Percentiles rank a stretch among this genome's conserved stretches.
Evolutionary conservation across 2,888 invertebrate species (phyloP).

Genomic region (Chloroclysta siterata): DNA sequence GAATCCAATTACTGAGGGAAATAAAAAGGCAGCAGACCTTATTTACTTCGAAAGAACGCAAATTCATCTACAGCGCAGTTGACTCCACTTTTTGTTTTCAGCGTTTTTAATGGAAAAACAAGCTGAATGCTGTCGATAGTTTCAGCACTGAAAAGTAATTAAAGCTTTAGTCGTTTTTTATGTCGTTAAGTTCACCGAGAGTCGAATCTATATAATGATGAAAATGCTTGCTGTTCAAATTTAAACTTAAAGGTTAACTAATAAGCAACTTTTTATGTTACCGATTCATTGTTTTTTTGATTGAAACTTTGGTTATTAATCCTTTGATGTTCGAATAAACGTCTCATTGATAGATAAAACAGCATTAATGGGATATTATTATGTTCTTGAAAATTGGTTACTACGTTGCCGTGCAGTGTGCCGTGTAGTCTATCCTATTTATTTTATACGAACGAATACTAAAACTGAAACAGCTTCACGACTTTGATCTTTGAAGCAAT

Average conservation of each 20-base stretch:
- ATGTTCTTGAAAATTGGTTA: too few species aligned
- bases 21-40: constrained; percentile 68
- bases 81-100: constrained; percentile 51
- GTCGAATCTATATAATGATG: neutral
- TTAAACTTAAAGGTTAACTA: neutral
- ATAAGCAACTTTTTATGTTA: too few species aligned
- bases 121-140: constrained; percentile 32
- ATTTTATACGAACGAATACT: too few species aligned
- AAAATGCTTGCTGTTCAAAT: neutral
- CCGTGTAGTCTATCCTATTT: too few species aligned
- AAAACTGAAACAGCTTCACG: too few species aligned
- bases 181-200: neutral
- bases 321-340: too few species aligned
- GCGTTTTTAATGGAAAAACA: constrained; percentile 46
- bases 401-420: too few species aligned
- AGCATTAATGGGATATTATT: too few species aligned
- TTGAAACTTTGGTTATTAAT: too few species aligned
- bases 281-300: too few species aligned
- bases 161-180: constrained; percentile 25
- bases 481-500: too few species aligned
- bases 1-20: constrained; percentile 67
- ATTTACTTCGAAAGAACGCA: constrained; percentile 60
- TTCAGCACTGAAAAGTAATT: constrained; percentile 33
- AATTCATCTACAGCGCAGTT: constrained; percentile 63
- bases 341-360: too few species aligned